Conservation (phyloP, 1,140 invertebrate genomes). For the Drosophila prosaltans region DNA sequence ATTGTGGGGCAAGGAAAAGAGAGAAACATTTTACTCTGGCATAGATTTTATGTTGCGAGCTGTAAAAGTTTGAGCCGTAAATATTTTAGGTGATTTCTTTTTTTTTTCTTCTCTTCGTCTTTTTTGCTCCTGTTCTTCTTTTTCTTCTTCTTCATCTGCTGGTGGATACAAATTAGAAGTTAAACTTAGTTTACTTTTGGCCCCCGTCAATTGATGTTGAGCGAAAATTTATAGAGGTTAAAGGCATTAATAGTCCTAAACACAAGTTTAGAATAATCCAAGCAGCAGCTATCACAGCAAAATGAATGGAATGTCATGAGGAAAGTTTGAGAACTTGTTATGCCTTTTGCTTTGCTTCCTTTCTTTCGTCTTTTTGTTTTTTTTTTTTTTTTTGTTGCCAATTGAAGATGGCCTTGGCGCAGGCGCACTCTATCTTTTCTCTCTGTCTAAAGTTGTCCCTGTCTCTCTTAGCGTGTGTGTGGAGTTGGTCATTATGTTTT, state of each 20-base stretch:
- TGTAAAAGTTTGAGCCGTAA: conserved; percentile 52
- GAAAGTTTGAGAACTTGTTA: conserved; percentile 36
- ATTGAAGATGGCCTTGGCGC: conserved; percentile 56
- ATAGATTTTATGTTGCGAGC: conserved; percentile 53
- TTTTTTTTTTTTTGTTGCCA: not conserved
- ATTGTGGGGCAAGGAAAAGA: not conserved
- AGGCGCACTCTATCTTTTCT: conserved; percentile 47
- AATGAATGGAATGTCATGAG: conserved; percentile 52
- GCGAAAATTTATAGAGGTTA: conserved; percentile 49
- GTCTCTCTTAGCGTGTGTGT: not conserved
- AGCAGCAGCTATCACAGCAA: conserved; percentile 32
- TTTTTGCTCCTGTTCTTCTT: not conserved
- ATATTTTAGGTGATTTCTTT: conserved; percentile 51
- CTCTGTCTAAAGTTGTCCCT: not conserved
- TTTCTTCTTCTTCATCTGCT: not conserved
- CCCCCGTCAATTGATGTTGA: conserved; percentile 5
- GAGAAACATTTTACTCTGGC: conserved; percentile 24
- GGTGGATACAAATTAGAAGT: conserved; percentile 2
- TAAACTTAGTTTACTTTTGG: conserved; percentile 38
- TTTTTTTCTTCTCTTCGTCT: not conserved
- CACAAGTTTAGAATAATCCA: conserved; percentile 36
- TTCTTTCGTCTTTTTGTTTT: not conserved
- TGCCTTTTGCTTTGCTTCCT: not conserved
- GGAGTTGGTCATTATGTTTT: conserved; percentile 36
- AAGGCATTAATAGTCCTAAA: conserved; percentile 28